Evolutionary conservation across 2,888 invertebrate genomes (phyloP).

Genomic region (Strigamia transsilvanica): DNA sequence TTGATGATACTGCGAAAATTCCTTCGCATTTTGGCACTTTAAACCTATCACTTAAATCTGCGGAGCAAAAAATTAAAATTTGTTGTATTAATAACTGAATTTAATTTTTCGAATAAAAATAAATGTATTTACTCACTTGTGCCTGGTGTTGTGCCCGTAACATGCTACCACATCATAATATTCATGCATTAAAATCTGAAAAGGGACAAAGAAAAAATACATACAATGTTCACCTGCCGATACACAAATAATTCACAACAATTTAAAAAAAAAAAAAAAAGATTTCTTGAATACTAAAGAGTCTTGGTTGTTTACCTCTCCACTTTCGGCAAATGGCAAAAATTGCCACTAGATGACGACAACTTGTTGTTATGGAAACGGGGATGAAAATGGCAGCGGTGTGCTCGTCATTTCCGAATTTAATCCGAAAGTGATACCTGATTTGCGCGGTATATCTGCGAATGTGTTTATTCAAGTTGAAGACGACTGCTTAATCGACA

Average conservation of each 20-base stretch:
- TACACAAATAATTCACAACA: too few species aligned
- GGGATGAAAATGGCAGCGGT: background rate
- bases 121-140: too few species aligned
- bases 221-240: too few species aligned
- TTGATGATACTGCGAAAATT: background rate
- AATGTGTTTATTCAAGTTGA: background rate
- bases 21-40: constrained; percentile 16
- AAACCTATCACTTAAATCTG: background rate
- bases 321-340: background rate
- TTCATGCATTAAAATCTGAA: background rate
- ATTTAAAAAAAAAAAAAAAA: too few species aligned
- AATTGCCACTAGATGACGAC: background rate
- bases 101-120: too few species aligned
- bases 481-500: background rate
- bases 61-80: background rate
- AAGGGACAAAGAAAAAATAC: background rate
- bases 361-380: constrained; percentile 13
- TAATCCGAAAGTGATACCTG: constrained; percentile 16
- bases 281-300: background rate
- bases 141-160: too few species aligned
- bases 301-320: background rate
- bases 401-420: background rate
- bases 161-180: too few species aligned
- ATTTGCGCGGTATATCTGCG: background rate
- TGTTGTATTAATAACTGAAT: too few species aligned